A percentile compares a stretch with the other conserved stretches of the same genome.
Conservation (phyloP, 1,140 invertebrate species). For the Planococcus citri region DNA sequence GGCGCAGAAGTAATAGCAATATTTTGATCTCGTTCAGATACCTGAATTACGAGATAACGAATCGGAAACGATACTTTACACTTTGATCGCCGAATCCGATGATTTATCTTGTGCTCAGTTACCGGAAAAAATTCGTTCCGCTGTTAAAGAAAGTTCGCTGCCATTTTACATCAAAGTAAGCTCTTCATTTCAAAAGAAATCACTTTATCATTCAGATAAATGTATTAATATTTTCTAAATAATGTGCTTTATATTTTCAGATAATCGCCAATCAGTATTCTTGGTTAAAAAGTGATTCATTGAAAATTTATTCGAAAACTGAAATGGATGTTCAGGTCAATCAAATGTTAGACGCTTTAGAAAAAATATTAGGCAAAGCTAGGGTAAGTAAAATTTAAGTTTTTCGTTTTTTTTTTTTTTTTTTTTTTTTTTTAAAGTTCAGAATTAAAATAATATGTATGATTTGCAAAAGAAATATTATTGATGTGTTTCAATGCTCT, state of each 20-base stretch:
- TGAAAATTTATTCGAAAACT: background rate
- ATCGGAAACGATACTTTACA: slow-evolving; percentile 1
- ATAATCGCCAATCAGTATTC: background rate
- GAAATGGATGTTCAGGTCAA: background rate
- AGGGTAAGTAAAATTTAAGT: background rate
- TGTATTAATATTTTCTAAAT: too few relatives aligned
- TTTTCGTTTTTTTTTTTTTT: slow-evolving; percentile 8
- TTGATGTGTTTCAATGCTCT: too few relatives aligned
- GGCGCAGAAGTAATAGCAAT: background rate
- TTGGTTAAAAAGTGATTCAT: background rate
- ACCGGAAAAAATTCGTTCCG: background rate
- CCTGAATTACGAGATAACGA: background rate
- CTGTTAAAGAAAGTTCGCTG: background rate
- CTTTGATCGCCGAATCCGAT: slow-evolving; percentile 8
- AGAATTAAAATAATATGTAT: too few relatives aligned
- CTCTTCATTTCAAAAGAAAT: background rate
- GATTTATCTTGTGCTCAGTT: background rate
- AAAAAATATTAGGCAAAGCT: background rate
- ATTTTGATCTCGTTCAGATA: slow-evolving; percentile 5
- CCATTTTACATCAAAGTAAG: background rate
- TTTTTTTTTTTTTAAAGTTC: too few relatives aligned
- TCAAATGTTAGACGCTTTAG: background rate
- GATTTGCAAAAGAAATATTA: too few relatives aligned
- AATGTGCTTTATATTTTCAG: background rate
- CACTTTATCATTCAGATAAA: too few relatives aligned